Base-by-base conservation (phyloP, 2,888 invertebrate genomes). In the Strigamia crassipes region DNA sequence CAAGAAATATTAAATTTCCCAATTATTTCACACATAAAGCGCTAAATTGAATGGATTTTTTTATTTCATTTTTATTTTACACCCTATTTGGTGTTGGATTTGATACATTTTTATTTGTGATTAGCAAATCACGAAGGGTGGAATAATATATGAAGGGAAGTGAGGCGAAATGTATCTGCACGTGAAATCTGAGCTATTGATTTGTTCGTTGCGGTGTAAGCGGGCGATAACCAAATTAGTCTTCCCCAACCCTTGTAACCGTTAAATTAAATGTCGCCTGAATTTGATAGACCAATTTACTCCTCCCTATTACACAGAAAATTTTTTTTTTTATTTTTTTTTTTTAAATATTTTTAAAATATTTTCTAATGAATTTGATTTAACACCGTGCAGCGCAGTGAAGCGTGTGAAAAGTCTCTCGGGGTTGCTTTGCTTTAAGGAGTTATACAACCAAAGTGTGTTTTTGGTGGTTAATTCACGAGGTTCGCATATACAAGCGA, bases 131-230 rank as follows among this genome's bases (percentile, higher is more conserved):
- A 51, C 51, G n/a, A 51, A 51, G 66, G 31, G 66, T 23, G 66
- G 66, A 31, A 31, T 66, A 66, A 66, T 51, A 66, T 66, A 66
- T 66, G 23, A 66, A 66, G 66, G 66, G 66, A 66, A 31, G 23
- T 66, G 13, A 66, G 13, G 27, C 10, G 66, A 66, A 66, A 66
- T 66, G 66, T 66, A 66, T 66, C 66, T 66, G 66, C 27, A 66
- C 31, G 66, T 66, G 66, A 66, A 66, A 66, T 66, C 66, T 66
- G 66, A 66, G 66, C 66, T 66, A 66, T 66, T 66, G 66, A 66
- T 66, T 66, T 15, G 66, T 12, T 9, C 31, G 66, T 66, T 66
- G 66, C 66, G 66, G 66, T 66, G 66, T 66, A 23, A 31, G 66
- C 31, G 66, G 66, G 31, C 66, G 66, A 66, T 66, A 66, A 66